Evolutionary conservation across 2,797 vertebrate species (phyloP).

Genomic region (Hippoglossus hippoglossus): DNA sequence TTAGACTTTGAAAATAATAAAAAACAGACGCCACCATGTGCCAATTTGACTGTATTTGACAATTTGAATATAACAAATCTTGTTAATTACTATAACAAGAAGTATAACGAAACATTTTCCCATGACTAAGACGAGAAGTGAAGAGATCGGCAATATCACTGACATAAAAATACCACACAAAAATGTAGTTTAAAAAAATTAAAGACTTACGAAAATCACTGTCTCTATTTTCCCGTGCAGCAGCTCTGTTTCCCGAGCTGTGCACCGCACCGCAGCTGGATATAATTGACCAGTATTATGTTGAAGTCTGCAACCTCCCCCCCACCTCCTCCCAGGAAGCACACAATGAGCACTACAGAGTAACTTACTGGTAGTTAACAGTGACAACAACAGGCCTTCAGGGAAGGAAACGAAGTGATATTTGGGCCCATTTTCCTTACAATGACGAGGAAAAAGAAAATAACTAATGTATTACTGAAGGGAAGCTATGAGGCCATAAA

Average conservation of each 20-base stretch:
- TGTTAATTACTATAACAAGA: too few species aligned
- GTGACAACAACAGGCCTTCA: not conserved
- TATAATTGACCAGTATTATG: constrained; percentile 1
- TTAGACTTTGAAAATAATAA: too few species aligned
- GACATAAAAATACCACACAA: too few species aligned
- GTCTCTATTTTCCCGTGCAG: too few species aligned
- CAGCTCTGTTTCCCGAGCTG: too few species aligned
- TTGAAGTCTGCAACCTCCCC: not conserved
- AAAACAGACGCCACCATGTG: not conserved
- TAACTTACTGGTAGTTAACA: constrained; percentile 4
- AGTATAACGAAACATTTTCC: too few species aligned
- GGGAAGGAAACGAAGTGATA: constrained; percentile 1
- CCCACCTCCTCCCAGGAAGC: not conserved
- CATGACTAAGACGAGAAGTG: too few species aligned
- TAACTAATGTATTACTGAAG: not conserved
- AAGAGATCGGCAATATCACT: too few species aligned
- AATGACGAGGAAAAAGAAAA: not conserved
- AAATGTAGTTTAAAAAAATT: too few species aligned
- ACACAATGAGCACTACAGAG: not conserved
- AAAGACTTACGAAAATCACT: too few species aligned
- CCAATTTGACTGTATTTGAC: not conserved
- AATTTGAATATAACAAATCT: not conserved
- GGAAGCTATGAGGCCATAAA: not conserved
- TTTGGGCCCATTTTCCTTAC: not conserved
- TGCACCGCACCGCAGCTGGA: not conserved